Evolutionary conservation across 2,888 invertebrate genomes (phyloP), one percentile per base, ranked within the genome.

Genomic region (Andrena chrysosceles): DNA sequence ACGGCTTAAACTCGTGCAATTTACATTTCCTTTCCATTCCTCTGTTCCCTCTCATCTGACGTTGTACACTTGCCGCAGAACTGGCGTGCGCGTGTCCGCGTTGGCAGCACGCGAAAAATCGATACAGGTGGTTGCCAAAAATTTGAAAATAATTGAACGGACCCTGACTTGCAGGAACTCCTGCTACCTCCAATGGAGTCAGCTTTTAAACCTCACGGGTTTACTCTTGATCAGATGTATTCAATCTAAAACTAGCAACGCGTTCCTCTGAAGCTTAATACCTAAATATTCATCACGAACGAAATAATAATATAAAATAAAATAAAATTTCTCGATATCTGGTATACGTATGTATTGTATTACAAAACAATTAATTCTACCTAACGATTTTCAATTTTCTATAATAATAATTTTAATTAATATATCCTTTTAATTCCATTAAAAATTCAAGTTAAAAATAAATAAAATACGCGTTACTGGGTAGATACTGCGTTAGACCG

Each of bases 11-110:
- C 80, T 82, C 85, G 68, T 73, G 66, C 48, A 77, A 90, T 90
- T 91, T 90, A 81, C 87, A 89, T 89, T 87, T 85, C 80, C 85
- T 84, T 84, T 77, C 68, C 68, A 62, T 70, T 67, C 70, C 33
- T 63, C 79, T 77, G 56, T 49, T 71, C 73, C 81, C 68, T 75
- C 66, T 66, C 64, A 72, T 63, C 68, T 64, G 56, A 29, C 48
- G 59, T 49, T 33, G 52, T 56, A 66, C 62, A 54, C 59, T 56
- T 10, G 77, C 31, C 67, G 64, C 66, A 48, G 10, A 29, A 16
- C 62, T 48, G 63, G 35, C 67, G 64, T 54, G 70, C 23, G 54
- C 56, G 62, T 56, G 75, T 63, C 10, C 13, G 56, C 48, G 54
- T 56, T 71, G 52, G 66, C 60, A 48, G 31, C 8, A 5, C 13